Base-by-base conservation (phyloP, 2,113 vertebrate genomes). In the Petroica traversi region DNA sequence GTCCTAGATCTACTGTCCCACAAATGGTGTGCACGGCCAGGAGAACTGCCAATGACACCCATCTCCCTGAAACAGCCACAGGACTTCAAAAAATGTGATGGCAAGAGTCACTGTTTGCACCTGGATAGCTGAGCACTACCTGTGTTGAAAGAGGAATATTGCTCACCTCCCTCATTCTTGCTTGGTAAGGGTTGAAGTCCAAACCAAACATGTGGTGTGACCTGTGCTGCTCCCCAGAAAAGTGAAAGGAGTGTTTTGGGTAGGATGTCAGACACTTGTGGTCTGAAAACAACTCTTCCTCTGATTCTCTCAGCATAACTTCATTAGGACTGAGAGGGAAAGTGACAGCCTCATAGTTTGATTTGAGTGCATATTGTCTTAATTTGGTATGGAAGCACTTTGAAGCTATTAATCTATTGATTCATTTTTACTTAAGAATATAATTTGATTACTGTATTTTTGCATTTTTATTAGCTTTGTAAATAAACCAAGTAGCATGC, bases 361-460 rank as follows among this genome's bases (percentile, higher is more conserved):
- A 90, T 95, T 88, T 95, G 86, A 91, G 88, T 93, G 85, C 91
- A 90, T 58, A 80, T 80, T 88, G 88, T 90, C 88, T 88, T 93
- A 80, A 88, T 93, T 89, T 80, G 59, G 61, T 84, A 63, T 0
- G 2, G 79, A 93, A 90, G 55, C 55, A 90, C 75, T 94, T 77
- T 8, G 55, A 88, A 91, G 38, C 75, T 80, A 92, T 94, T 90
- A 81, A 94, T 94, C 75, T 58, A 74, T 86, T 80, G 68, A 83
- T 93, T 66, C 59, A 54, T 80, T 92, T 82, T 93, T 92, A 64
- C 62, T 82, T 59, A 75, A 76, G 85, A 92, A 79, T 63, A 23
- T 96, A 92, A 95, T 93, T 93, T 77, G 36, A 92, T 92, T 88
- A 93, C n/a, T 31, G 9, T 16, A 41, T 34, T 64, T 96, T 88